Percentiles rank a stretch among this genome's conserved stretches.
Evolutionary conservation across 53 echinoderm and acorn worm species (phyloP).

Genomic region (Henricia sp.): DNA sequence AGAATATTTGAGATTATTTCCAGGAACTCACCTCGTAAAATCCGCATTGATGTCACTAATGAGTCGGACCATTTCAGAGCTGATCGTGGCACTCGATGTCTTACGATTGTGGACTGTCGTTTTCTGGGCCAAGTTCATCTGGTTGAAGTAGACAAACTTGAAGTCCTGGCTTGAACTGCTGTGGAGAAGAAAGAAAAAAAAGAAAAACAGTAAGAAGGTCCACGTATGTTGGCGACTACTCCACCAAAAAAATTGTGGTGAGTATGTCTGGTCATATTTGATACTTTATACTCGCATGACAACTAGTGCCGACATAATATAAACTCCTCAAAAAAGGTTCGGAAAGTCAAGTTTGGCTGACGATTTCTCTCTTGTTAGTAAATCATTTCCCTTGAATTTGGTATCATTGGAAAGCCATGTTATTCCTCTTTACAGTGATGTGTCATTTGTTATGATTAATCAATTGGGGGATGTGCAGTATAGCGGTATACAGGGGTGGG

Average conservation of each 20-base stretch:
- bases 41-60: constrained; percentile 95
- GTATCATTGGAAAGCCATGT: no score
- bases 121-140: constrained; percentile 99
- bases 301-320: no score
- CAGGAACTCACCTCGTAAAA: constrained; percentile 86
- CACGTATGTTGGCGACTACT: no score
- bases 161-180: constrained; percentile 81
- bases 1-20: neutral
- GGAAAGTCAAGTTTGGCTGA: no score
- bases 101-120: constrained; percentile 93
- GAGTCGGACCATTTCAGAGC: constrained; percentile 86
- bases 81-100: constrained; percentile 89
- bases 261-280: neutral
- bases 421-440: no score
- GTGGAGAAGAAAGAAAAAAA: neutral
- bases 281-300: no score
- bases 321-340: no score
- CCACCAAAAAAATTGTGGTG: neutral
- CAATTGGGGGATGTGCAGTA: no score
- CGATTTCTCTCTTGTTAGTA: no score
- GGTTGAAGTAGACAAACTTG: constrained; percentile 98
- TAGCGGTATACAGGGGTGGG: no score
- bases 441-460: no score
- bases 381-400: no score
- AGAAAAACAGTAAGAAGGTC: neutral